phyloP scores from a whole-genome alignment of 1,140 invertebrate species.

The Drosophila hydei region DNA sequence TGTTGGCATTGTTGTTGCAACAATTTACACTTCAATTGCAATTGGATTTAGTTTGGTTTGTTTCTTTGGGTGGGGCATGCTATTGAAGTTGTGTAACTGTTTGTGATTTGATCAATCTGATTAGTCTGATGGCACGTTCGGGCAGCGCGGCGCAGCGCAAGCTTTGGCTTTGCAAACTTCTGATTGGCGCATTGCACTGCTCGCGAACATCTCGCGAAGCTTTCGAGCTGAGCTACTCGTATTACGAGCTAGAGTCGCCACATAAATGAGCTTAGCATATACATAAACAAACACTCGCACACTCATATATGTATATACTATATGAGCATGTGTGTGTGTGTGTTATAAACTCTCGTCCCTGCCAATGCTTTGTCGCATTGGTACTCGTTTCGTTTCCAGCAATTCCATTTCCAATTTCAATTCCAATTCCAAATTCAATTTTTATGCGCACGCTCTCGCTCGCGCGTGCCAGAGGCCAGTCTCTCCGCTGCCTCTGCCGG shows the following conservation, averaged over 20 bases:
- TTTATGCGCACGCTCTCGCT: conserved; percentile 72
- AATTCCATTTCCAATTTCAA: conserved; percentile 58
- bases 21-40: conserved; percentile 59
- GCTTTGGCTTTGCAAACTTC: conserved; percentile 30
- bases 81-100: conserved; percentile 25
- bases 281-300: conserved; percentile 1
- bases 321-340: conserved; percentile 1
- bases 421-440: conserved; percentile 62
- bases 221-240: conserved; percentile 34
- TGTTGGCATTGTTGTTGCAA: conserved; percentile 40
- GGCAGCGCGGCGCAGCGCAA: conserved; percentile 2
- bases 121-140: conserved; percentile 42
- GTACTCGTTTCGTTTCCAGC: conserved; percentile 66
- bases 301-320: conserved; percentile 5
- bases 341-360: conserved; percentile 27
- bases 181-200: conserved; percentile 39
- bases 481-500: conserved; percentile 7
- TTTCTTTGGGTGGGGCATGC: conserved; percentile 28
- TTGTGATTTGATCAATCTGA: conserved; percentile 33
- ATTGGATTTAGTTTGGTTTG: conserved; percentile 42
- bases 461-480: not conserved
- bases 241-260: conserved; percentile 31
- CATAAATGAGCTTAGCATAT: not conserved
- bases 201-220: conserved; percentile 20
- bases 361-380: conserved; percentile 10